Base-by-base conservation (phyloP, 2,888 invertebrate genomes). In the Notocelia uddmanniana region DNA sequence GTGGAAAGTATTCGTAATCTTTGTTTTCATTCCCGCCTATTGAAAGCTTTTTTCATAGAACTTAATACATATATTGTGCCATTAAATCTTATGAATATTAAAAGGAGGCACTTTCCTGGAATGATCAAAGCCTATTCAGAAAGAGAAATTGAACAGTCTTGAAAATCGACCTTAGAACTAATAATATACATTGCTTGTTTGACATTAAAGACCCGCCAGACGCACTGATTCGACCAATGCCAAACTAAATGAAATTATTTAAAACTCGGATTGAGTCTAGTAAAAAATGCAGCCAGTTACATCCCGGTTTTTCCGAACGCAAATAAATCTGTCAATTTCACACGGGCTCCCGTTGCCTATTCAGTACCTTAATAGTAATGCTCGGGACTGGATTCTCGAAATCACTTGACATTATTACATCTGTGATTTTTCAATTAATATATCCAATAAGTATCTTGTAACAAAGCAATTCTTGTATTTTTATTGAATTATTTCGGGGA, bases 241-340 rank as follows among this genome's bases (percentile, higher is more conserved):
- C 62, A 55, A 72, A 72, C 75, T 75, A 79, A 81, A 79, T 77
- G 73, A 78, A 81, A 81, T 83, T 81, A 82, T 80, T 77, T 76
- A 73, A 75, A 75, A 77, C 76, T 75, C 73, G 58, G 59, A 45
- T 34, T 31, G 60, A 60, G 48, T 60, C 55, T 80, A 81, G 84
- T 90, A 90, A 92, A 92, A 92, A 92, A 89, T 89, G 89, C 90
- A 92, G 83, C 79, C 85, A 81, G 80, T 81, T 84, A 84, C 89
- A 86, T 87, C 85, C 88, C 80, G 82, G 86, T 85, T 90, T 89
- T 90, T 87, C 85, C 88, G 81, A 84, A 86, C 89, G 87, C 87
- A 88, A 92, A 93, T 93, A 93, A 92, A 93, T 92, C 92, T 92
- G 92, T 92, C 93, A 92, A 91, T 92, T 91, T 91, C 93, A 91